These are phyloP conservation scores for Sinonovacula constricta DNA, from an alignment of 1,140 invertebrate species.

Conservation along the genomic window DNA sequence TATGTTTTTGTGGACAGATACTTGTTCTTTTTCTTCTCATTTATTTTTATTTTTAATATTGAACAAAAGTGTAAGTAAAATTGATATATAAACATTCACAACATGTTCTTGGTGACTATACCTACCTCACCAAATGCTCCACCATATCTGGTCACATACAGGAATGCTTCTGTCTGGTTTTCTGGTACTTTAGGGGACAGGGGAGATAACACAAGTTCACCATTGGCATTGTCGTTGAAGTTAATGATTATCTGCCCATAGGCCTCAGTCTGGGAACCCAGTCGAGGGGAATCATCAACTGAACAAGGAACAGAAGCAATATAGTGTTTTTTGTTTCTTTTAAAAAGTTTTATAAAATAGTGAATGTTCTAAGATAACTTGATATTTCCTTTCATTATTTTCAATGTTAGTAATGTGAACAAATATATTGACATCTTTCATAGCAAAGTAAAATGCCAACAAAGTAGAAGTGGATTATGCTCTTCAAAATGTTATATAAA, in stretches of 20 bases:
- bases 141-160: constrained; percentile 66
- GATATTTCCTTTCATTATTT: too few species aligned
- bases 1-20: neutral
- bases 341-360: too few species aligned
- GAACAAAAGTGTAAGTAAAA: neutral
- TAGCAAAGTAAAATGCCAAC: too few species aligned
- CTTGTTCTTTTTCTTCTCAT: neutral
- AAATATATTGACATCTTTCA: too few species aligned
- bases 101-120: neutral
- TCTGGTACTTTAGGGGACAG: constrained; percentile 61
- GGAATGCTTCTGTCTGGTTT: constrained; percentile 48
- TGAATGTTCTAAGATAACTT: too few species aligned
- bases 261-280: constrained; percentile 64
- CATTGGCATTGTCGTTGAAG: constrained; percentile 73
- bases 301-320: constrained; percentile 39
- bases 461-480: too few species aligned
- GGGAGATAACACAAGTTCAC: constrained; percentile 69
- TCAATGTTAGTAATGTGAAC: too few species aligned
- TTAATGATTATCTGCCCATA: constrained; percentile 73
- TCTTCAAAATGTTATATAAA: too few species aligned
- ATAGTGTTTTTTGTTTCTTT: too few species aligned
- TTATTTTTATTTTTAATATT: neutral
- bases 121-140: constrained; percentile 76
- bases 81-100: neutral
- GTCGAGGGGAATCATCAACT: constrained; percentile 69